A percentile compares a stretch with the other conserved stretches of the same genome.
Evolutionary conservation across 2,888 invertebrate genomes (phyloP).

Genomic region (Anodontia alba): DNA sequence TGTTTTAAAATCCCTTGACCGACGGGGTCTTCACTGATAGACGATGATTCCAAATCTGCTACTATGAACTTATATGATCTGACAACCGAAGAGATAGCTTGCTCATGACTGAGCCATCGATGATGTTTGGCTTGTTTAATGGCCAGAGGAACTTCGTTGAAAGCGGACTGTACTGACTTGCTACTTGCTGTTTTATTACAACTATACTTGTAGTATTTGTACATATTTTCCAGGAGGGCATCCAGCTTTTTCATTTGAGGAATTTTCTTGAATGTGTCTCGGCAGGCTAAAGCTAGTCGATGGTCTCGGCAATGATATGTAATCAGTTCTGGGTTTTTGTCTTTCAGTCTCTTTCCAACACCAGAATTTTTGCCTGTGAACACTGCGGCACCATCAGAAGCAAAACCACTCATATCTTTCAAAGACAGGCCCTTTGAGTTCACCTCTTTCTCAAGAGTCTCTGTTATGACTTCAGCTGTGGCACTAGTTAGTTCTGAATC

Average conservation of each 20-base stretch:
- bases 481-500: neutral
- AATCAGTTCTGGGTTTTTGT: constrained; percentile 28
- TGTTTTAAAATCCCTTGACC: constrained; percentile 53
- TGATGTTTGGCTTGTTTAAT: constrained; percentile 60
- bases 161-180: constrained; percentile 41
- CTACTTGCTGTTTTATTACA: constrained; percentile 43
- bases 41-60: constrained; percentile 44
- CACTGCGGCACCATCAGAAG: constrained; percentile 50
- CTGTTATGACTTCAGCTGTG: no score
- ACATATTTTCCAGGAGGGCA: constrained; percentile 32
- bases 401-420: constrained; percentile 36
- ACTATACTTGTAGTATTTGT: constrained; percentile 48
- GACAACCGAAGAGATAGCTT: constrained; percentile 46
- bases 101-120: constrained; percentile 54
- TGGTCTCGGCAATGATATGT: constrained; percentile 42
- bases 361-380: constrained; percentile 42
- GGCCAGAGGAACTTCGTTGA: constrained; percentile 38
- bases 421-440: neutral
- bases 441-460: neutral
- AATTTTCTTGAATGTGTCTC: constrained; percentile 25
- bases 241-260: constrained; percentile 26
- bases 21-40: constrained; percentile 31
- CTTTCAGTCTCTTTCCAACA: constrained; percentile 31
- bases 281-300: constrained; percentile 43
- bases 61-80: constrained; percentile 33